Conservation (phyloP, 2,113 vertebrate genomes). For the Ivindomyrus marchei region DNA sequence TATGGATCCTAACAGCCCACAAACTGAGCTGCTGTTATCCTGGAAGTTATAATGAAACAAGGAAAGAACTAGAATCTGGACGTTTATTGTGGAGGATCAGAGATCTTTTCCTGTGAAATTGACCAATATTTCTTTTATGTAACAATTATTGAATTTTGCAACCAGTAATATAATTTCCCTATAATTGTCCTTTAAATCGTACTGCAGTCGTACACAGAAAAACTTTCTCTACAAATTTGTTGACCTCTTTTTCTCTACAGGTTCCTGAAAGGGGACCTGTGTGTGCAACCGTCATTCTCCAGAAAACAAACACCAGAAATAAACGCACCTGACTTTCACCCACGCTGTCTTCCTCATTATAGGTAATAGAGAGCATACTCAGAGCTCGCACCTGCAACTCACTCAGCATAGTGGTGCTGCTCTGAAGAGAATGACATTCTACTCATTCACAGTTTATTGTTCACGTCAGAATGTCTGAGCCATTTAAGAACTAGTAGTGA, state of each 20-base stretch:
- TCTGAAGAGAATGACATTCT: neutral
- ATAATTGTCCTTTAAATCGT: neutral
- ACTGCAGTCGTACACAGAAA: neutral
- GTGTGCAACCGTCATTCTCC: neutral
- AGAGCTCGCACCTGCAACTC: neutral
- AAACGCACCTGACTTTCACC: neutral
- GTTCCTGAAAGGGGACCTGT: neutral
- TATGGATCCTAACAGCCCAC: neutral
- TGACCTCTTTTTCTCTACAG: neutral
- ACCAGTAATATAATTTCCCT: neutral
- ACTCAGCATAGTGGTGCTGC: neutral
- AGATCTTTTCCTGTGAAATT: neutral
- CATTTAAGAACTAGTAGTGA: neutral
- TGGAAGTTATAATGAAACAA: conserved; percentile 3
- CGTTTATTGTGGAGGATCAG: neutral
- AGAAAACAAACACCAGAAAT: neutral
- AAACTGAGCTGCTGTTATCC: neutral
- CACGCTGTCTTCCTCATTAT: neutral
- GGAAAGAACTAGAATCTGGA: neutral
- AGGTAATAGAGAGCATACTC: neutral
- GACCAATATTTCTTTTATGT: neutral
- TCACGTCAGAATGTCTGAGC: neutral
- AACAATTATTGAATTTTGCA: neutral
- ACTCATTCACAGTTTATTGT: neutral
- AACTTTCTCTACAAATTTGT: neutral